A percentile compares a stretch with the other conserved stretches of the same genome.
Evolutionary conservation across 2,113 vertebrate species (phyloP).

Genomic region (Cettia cetti): DNA sequence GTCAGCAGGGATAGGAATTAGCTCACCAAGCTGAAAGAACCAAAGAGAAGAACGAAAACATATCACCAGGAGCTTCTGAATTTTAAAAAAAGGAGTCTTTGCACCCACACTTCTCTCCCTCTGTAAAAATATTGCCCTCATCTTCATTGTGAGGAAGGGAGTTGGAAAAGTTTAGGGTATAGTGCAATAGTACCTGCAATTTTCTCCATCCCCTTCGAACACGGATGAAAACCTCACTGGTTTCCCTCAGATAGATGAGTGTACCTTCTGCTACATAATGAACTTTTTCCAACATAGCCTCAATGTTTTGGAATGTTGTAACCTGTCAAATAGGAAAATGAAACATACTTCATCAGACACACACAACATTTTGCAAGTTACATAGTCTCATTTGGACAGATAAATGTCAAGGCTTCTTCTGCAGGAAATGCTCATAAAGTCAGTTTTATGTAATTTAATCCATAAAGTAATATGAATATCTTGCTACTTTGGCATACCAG

Average conservation of each 20-base stretch:
- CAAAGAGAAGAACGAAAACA: not conserved
- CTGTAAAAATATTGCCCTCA: not conserved
- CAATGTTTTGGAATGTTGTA: constrained; percentile 74
- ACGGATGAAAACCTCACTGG: constrained; percentile 85
- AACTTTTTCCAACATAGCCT: constrained; percentile 81
- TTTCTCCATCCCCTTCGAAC: constrained; percentile 92
- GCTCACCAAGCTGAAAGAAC: constrained; percentile 82
- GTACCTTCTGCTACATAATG: constrained; percentile 82
- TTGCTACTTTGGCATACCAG: not conserved
- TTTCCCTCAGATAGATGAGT: constrained; percentile 78
- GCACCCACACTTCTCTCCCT: not conserved
- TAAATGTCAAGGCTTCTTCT: not conserved
- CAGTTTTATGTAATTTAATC: not conserved
- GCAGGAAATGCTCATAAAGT: not conserved
- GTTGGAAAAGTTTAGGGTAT: not conserved
- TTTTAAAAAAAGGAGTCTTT: not conserved
- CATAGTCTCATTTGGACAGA: not conserved
- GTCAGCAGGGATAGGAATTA: constrained; percentile 82
- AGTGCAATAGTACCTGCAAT: constrained; percentile 78
- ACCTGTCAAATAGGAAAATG: constrained; percentile 67
- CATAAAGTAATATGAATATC: not conserved
- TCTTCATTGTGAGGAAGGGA: not conserved
- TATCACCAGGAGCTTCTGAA: not conserved
- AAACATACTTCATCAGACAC: not conserved
- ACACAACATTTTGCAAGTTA: not conserved